These are phyloP conservation scores for Hyperoplus lanceolatus DNA, from an alignment of 2,797 vertebrate species.

Conservation along the genomic window DNA sequence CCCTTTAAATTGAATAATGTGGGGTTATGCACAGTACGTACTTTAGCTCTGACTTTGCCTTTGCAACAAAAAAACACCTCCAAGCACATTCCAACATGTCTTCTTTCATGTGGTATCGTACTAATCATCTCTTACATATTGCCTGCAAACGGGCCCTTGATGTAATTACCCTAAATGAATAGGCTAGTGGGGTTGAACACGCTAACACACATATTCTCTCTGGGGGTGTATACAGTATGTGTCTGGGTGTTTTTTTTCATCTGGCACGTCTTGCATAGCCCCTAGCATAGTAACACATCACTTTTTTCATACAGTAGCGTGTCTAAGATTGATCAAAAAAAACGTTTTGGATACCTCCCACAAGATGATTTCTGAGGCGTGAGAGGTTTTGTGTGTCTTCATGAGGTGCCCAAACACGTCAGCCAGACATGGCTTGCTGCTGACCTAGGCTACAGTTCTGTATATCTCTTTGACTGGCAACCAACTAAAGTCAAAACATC, in stretches of 20 bases:
- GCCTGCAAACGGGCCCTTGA: slow-evolving; percentile 43
- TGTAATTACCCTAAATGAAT: slow-evolving; percentile 48
- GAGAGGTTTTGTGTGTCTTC: slow-evolving; percentile 19
- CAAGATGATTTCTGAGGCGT: slow-evolving; percentile 20
- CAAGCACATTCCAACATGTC: neutral
- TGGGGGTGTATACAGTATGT: slow-evolving; percentile 24
- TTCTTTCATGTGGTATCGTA: slow-evolving; percentile 30
- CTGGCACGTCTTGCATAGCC: slow-evolving; percentile 57
- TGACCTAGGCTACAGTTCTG: slow-evolving; percentile 10
- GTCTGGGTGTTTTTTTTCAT: slow-evolving; percentile 40
- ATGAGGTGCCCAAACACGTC: slow-evolving; percentile 61
- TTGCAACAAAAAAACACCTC: neutral
- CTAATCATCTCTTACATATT: slow-evolving; percentile 31
- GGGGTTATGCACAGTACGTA: neutral
- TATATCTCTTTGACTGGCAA: slow-evolving; percentile 12
- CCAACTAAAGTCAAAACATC: slow-evolving; percentile 8
- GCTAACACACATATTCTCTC: slow-evolving; percentile 62
- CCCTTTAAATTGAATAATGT: slow-evolving; percentile 6
- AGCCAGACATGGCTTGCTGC: slow-evolving; percentile 6
- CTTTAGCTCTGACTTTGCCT: neutral
- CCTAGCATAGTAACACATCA: slow-evolving; percentile 48
- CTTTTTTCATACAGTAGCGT: slow-evolving; percentile 50
- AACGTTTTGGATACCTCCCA: slow-evolving; percentile 43
- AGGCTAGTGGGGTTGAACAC: slow-evolving; percentile 36
- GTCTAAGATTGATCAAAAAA: slow-evolving; percentile 65